Evolutionary conservation across 2,113 vertebrate species (phyloP).

Genomic region (Hiodon tergisus): DNA sequence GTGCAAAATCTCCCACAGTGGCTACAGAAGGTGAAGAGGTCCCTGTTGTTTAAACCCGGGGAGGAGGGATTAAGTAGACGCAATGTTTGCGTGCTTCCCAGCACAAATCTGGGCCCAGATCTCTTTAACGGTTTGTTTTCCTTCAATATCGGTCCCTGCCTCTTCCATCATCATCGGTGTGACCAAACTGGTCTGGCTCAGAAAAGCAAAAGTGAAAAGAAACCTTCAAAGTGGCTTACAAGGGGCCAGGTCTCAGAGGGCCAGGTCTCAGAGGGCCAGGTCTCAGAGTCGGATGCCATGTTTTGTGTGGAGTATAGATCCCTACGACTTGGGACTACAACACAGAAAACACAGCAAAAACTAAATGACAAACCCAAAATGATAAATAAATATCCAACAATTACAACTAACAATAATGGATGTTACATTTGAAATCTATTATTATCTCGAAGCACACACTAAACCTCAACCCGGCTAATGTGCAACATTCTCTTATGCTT

Average conservation of each 20-base stretch:
- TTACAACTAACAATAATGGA: too few species aligned
- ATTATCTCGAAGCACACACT: too few species aligned
- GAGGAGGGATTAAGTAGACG: conserved; percentile 19
- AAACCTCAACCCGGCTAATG: too few species aligned
- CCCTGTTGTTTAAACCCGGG: not conserved
- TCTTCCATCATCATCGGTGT: conserved; percentile 7
- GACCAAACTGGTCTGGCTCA: not conserved
- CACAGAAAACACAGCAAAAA: too few species aligned
- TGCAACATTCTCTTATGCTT: too few species aligned
- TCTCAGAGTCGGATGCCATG: too few species aligned
- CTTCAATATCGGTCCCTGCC: not conserved
- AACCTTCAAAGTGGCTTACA: not conserved
- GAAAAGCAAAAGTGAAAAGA: not conserved
- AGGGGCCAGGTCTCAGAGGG: not conserved
- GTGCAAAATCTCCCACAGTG: not conserved
- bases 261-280: too few species aligned
- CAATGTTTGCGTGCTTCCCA: not conserved
- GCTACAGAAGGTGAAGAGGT: not conserved
- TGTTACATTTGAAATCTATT: too few species aligned
- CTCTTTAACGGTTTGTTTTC: conserved; percentile 21
- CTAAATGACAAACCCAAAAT: too few species aligned
- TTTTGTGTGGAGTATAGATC: too few species aligned
- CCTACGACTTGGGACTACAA: too few species aligned
- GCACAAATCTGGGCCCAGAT: not conserved
- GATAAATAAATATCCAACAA: too few species aligned